These are phyloP conservation scores for Sycobia sp. DNA, from an alignment of 1,140 invertebrate species.

Conservation along the genomic window DNA sequence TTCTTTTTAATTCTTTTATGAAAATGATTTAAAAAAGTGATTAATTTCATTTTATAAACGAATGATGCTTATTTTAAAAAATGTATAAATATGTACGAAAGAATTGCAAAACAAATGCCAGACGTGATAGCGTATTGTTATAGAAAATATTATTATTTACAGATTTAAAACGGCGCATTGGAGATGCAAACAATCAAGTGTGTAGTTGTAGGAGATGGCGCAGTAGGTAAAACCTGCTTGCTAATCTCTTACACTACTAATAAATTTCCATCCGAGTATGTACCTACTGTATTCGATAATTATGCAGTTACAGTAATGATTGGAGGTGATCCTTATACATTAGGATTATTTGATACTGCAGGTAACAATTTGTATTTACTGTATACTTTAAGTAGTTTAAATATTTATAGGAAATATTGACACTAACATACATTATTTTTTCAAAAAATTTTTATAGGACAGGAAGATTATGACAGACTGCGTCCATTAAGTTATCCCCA, in stretches of 20 bases:
- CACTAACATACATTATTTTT: background rate
- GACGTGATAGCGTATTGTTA: too few relatives aligned
- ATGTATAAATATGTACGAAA: too few relatives aligned
- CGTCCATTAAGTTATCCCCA: slow-evolving; percentile 97
- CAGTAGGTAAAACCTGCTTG: slow-evolving; percentile 95
- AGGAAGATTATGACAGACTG: slow-evolving; percentile 96
- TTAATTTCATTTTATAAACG: too few relatives aligned
- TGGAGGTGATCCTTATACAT: slow-evolving; percentile 95
- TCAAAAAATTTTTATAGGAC: slow-evolving; percentile 64
- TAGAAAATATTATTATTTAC: slow-evolving; percentile 11
- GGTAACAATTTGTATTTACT: slow-evolving; percentile 60
- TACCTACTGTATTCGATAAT: slow-evolving; percentile 97
- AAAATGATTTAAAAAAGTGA: too few relatives aligned
- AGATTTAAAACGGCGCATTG: slow-evolving; percentile 40
- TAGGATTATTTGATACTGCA: slow-evolving; percentile 96
- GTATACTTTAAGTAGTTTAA: background rate
- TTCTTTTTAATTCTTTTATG: too few relatives aligned
- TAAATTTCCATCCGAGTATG: slow-evolving; percentile 98
- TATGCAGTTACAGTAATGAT: slow-evolving; percentile 99
- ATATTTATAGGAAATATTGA: slow-evolving; percentile 52
- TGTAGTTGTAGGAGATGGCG: slow-evolving; percentile 96
- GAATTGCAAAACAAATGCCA: too few relatives aligned
- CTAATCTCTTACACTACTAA: slow-evolving; percentile 92
- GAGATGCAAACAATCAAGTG: slow-evolving; percentile 99
- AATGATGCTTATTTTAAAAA: too few relatives aligned